phyloP scores from a whole-genome alignment of 2,888 invertebrate genomes.

The Drosophila barbarae region DNA sequence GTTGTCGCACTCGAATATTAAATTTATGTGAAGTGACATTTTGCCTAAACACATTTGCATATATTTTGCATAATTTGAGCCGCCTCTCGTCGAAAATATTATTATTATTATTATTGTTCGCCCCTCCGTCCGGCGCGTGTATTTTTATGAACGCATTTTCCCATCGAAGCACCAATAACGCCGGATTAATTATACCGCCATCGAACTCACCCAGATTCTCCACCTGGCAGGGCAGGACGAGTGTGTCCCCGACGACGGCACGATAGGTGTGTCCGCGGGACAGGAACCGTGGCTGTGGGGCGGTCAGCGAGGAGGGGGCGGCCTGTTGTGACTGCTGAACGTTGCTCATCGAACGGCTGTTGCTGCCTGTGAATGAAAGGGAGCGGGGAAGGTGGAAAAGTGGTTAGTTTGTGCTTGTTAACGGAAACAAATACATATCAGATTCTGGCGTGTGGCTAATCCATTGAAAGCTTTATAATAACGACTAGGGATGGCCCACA shows the following conservation, averaged over 20 bases:
- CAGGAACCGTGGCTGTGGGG: slow-evolving; percentile 83
- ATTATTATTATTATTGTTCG: slow-evolving; percentile 26
- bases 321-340: slow-evolving; percentile 49
- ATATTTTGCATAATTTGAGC: slow-evolving; percentile 56
- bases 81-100: slow-evolving; percentile 29
- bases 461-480: neutral
- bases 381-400: neutral
- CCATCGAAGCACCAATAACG: slow-evolving; percentile 53
- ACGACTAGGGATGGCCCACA: no score
- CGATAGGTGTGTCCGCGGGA: slow-evolving; percentile 88
- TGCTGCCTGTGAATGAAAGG: slow-evolving; percentile 63
- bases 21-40: slow-evolving; percentile 65
- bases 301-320: slow-evolving; percentile 58
- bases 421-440: neutral
- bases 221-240: slow-evolving; percentile 89
- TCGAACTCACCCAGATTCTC: slow-evolving; percentile 86
- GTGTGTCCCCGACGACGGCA: slow-evolving; percentile 88
- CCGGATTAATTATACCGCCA: slow-evolving; percentile 54
- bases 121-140: neutral
- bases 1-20: slow-evolving; percentile 47
- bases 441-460: neutral
- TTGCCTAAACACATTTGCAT: slow-evolving; percentile 64
- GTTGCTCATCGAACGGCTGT: slow-evolving; percentile 75
- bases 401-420: slow-evolving; percentile 12
- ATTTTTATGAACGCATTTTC: slow-evolving; percentile 49